phyloP scores from a whole-genome alignment of 2,113 vertebrate genomes.

The Anas platyrhynchos region DNA sequence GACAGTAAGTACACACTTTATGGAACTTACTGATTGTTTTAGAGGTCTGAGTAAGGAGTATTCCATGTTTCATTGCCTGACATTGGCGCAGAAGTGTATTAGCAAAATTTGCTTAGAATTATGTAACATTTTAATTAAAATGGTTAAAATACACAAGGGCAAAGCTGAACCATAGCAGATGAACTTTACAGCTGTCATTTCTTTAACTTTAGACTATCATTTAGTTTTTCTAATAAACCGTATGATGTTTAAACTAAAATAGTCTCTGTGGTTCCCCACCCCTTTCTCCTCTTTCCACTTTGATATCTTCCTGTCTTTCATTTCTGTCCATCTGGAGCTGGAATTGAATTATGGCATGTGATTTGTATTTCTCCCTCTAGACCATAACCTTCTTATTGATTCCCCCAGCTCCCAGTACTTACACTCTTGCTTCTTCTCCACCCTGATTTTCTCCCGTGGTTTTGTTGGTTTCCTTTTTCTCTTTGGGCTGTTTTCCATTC shows the following conservation, averaged over 20 bases:
- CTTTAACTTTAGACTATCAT: not conserved
- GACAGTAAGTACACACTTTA: not conserved
- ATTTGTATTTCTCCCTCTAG: not conserved
- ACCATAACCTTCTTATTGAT: not conserved
- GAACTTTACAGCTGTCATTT: conserved; percentile 21
- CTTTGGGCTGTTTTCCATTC: not conserved
- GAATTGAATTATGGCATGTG: not conserved
- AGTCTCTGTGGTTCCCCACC: not conserved
- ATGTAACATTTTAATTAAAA: conserved; percentile 51
- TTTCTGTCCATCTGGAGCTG: conserved; percentile 11
- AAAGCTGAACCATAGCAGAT: not conserved
- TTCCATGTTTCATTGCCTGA: conserved; percentile 1
- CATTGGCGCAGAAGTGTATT: conserved; percentile 26
- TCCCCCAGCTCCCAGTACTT: not conserved
- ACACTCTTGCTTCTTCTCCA: not conserved
- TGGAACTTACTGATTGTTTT: conserved; percentile 33
- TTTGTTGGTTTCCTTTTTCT: conserved; percentile 45
- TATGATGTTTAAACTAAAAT: not conserved
- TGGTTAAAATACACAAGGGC: conserved; percentile 12
- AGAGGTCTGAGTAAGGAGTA: conserved; percentile 22
- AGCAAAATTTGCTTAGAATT: conserved; percentile 35
- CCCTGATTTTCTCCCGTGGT: not conserved
- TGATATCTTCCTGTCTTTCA: not conserved
- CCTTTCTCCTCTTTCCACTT: not conserved
- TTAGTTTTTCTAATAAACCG: conserved; percentile 31